Percentiles rank a stretch among this genome's conserved stretches.
These are phyloP conservation scores for Sabatieria punctata DNA, from an alignment of 2,888 invertebrate species.

Conservation along the genomic window DNA sequence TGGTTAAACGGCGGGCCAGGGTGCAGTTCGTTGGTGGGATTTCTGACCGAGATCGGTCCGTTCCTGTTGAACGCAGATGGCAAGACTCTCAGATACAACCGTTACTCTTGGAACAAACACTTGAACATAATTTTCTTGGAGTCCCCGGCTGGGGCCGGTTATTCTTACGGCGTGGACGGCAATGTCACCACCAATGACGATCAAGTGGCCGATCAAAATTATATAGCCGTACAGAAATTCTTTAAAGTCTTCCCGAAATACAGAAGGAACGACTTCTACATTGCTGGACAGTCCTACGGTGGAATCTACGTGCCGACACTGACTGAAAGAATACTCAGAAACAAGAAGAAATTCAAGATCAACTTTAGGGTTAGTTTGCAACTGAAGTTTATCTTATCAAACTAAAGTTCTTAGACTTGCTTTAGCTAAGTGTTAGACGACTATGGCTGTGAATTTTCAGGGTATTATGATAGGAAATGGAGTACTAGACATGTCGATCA, in stretches of 20 bases:
- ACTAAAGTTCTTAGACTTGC: no score
- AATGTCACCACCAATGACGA: conserved; percentile 28
- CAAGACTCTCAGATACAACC: conserved; percentile 17
- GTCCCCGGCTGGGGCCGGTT: conserved; percentile 41
- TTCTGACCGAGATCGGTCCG: conserved; percentile 39
- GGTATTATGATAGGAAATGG: conserved; percentile 13
- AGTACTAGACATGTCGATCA: conserved; percentile 6
- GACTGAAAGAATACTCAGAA: conserved; percentile 19
- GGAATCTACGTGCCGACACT: conserved; percentile 35
- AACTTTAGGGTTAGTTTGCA: conserved; percentile 8
- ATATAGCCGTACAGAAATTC: conserved; percentile 33
- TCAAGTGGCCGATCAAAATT: no score
- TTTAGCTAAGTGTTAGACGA: no score
- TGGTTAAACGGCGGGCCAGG: no score
- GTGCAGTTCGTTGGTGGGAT: conserved; percentile 36
- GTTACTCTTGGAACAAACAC: conserved; percentile 24
- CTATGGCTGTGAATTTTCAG: conserved; percentile 8
- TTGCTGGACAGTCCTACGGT: conserved; percentile 36
- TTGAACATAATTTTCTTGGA: conserved; percentile 40
- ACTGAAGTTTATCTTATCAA: no score
- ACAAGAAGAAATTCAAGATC: conserved; percentile 6
- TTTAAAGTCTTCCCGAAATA: conserved; percentile 34
- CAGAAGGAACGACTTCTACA: conserved; percentile 31
- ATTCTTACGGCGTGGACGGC: conserved; percentile 34
- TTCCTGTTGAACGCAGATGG: conserved; percentile 28